These are phyloP conservation scores for Malacoraja senta DNA, from an alignment of 2,797 vertebrate species.

Conservation along the genomic window DNA sequence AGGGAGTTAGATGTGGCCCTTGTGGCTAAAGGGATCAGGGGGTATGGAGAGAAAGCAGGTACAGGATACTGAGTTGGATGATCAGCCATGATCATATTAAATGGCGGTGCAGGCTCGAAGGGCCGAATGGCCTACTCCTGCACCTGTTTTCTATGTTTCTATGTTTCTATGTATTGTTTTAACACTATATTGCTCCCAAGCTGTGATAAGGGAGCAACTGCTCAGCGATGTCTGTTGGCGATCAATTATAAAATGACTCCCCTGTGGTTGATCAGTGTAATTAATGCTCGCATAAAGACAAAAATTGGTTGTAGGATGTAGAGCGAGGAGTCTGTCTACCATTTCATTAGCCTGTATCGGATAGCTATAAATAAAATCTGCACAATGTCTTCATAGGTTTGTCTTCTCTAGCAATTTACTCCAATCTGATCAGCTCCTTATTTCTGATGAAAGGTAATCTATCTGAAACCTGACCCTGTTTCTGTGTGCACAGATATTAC, in stretches of 20 bases:
- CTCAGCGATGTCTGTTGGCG: constrained; percentile 5
- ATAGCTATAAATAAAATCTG: background rate
- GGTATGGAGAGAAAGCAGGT: too few species aligned
- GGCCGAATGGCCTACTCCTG: too few species aligned
- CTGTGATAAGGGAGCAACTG: constrained; percentile 19
- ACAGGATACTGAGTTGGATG: too few species aligned
- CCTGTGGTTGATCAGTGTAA: constrained; percentile 24
- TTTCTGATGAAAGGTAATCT: too few species aligned
- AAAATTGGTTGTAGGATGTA: background rate
- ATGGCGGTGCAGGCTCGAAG: too few species aligned
- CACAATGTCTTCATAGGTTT: background rate
- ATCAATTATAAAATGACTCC: constrained; percentile 14
- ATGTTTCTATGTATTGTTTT: too few species aligned
- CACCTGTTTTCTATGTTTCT: too few species aligned
- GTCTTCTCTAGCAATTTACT: background rate
- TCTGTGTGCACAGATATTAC: too few species aligned
- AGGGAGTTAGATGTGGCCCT: too few species aligned
- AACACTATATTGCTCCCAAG: background rate
- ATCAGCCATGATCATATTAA: too few species aligned
- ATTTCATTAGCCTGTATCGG: background rate
- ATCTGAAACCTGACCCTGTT: too few species aligned
- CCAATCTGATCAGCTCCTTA: background rate
- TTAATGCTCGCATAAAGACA: background rate
- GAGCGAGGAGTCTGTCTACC: background rate
- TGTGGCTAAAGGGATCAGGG: too few species aligned